These are phyloP conservation scores for Nyleta sp. DNA, from an alignment of 2,888 invertebrate genomes.

Conservation along the genomic window DNA sequence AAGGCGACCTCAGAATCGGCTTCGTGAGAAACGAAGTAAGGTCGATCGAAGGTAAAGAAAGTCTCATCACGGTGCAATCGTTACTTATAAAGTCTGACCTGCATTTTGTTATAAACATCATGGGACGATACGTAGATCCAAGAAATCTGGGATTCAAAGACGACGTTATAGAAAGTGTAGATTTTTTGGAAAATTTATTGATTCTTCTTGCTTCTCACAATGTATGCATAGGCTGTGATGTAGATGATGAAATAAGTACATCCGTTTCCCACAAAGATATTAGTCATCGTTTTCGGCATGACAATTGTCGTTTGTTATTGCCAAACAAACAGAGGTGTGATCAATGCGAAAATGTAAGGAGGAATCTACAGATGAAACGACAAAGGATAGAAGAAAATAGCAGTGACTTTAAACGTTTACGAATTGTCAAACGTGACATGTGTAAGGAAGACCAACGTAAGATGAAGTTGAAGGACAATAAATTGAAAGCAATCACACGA, in stretches of 20 bases:
- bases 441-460: neutral
- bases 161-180: neutral
- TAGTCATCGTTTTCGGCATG: neutral
- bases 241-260: neutral
- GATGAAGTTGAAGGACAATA: neutral
- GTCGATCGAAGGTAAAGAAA: neutral
- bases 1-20: neutral
- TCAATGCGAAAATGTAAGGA: neutral
- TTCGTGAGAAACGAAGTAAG: neutral
- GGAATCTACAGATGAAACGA: neutral
- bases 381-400: constrained; percentile 3
- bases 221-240: constrained; percentile 1
- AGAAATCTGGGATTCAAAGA: neutral
- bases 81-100: neutral
- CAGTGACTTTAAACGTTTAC: neutral
- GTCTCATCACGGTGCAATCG: neutral
- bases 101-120: constrained; percentile 6
- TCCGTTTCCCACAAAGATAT: constrained; percentile 4
- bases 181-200: neutral
- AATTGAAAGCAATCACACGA: neutral
- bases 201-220: neutral
- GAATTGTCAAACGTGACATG: neutral
- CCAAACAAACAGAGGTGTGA: neutral
- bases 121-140: neutral
- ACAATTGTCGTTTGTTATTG: neutral